phyloP scores from a whole-genome alignment of 1,140 invertebrate species.

The Cataglyphis hispanica region DNA sequence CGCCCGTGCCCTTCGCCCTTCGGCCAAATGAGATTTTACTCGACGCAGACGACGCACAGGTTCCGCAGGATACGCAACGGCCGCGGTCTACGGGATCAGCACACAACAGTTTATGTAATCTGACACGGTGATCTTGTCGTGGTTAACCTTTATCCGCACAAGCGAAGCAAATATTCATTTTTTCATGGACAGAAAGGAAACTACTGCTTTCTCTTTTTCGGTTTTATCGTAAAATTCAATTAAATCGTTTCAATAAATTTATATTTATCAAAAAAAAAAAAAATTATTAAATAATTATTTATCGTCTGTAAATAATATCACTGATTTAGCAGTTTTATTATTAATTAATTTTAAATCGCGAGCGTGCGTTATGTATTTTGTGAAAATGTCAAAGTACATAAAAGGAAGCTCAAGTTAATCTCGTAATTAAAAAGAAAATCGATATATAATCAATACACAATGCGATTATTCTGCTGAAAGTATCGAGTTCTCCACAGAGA shows the following conservation, averaged over 20 bases:
- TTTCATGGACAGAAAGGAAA: background rate
- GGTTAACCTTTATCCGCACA: constrained; percentile 41
- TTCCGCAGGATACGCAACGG: constrained; percentile 48
- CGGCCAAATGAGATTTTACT: constrained; percentile 79
- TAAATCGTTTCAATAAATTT: background rate
- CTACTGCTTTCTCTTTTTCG: too few species aligned
- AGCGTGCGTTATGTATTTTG: background rate
- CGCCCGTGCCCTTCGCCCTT: constrained; percentile 62
- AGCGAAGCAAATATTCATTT: background rate
- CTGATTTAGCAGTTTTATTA: background rate
- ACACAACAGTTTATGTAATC: constrained; percentile 61
- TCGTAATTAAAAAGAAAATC: background rate
- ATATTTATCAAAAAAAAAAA: background rate
- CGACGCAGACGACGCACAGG: constrained; percentile 33
- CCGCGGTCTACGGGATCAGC: constrained; percentile 37
- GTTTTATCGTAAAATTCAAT: constrained; percentile 14
- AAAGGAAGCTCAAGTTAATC: constrained; percentile 7
- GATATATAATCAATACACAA: background rate
- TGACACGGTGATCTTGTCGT: constrained; percentile 39
- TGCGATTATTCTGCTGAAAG: background rate
- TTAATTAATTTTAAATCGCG: background rate
- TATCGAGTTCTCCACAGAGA: constrained; percentile 18
- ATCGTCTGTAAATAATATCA: background rate
- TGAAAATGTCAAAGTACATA: constrained; percentile 8
- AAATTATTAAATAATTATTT: background rate